A percentile compares a stretch with the other conserved stretches of the same genome.
phyloP scores from a whole-genome alignment of 37 sponge, comb jelly and placozoan species.

The Spongia lamella region DNA sequence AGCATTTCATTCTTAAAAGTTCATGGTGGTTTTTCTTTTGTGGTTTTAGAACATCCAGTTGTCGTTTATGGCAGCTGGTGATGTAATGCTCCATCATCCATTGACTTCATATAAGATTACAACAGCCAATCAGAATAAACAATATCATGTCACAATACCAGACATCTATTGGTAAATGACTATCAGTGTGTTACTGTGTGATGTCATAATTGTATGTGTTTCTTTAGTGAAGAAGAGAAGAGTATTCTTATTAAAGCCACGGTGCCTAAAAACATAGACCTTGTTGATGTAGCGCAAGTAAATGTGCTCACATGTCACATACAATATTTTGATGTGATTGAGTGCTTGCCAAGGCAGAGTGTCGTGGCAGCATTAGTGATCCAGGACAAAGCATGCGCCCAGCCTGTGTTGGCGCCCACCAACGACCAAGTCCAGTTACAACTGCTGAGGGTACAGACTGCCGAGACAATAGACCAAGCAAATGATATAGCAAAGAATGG shows the following conservation, averaged over 20 bases:
- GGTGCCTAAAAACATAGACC: conserved; percentile 14
- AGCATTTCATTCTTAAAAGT: neutral
- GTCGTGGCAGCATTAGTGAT: conserved; percentile 27
- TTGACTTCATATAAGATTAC: conserved; percentile 59
- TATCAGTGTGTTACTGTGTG: neutral
- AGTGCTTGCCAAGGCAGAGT: conserved; percentile 18
- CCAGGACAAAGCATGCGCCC: conserved; percentile 19
- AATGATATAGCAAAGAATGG: conserved; percentile 53
- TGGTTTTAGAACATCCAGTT: conserved; percentile 62
- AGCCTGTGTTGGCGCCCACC: conserved; percentile 35
- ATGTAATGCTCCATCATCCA: conserved; percentile 31
- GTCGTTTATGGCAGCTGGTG: conserved; percentile 40
- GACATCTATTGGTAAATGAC: conserved; percentile 77
- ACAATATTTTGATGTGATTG: conserved; percentile 72
- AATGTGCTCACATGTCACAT: conserved; percentile 49
- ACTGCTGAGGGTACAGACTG: conserved; percentile 57
- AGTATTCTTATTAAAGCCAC: conserved; percentile 62
- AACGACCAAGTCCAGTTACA: conserved; percentile 60
- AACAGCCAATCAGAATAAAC: conserved; percentile 26
- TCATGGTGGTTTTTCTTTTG: neutral
- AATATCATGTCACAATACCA: conserved; percentile 74
- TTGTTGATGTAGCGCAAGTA: conserved; percentile 19
- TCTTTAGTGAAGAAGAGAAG: conserved; percentile 80
- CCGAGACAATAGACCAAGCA: conserved; percentile 53
- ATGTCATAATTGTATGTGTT: neutral